A percentile compares a stretch with the other conserved stretches of the same genome.
Evolutionary conservation across 2,888 invertebrate genomes (phyloP).

Genomic region (Micoletzkya japonica): DNA sequence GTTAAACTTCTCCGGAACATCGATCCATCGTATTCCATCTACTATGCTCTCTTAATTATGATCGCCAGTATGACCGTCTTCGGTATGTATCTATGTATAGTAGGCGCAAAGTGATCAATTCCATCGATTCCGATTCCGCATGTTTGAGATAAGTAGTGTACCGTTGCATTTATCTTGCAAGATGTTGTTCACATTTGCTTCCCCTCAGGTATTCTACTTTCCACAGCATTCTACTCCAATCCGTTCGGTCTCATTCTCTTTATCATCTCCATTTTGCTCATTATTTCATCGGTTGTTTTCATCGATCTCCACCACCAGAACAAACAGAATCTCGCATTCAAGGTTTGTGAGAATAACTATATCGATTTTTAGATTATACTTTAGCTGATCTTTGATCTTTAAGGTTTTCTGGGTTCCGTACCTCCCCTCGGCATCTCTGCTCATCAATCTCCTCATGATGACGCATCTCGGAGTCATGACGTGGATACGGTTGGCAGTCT

Average conservation of each 20-base stretch:
- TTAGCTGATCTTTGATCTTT: too few relatives aligned
- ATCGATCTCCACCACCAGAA: slow-evolving; percentile 49
- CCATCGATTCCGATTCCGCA: too few relatives aligned
- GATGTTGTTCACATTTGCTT: background rate
- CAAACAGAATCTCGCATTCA: slow-evolving; percentile 41
- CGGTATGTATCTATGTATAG: slow-evolving; percentile 14
- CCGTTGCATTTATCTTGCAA: too few relatives aligned
- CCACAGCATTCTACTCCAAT: slow-evolving; percentile 15
- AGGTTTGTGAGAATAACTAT: slow-evolving; percentile 31
- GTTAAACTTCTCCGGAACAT: background rate
- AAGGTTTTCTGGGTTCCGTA: slow-evolving; percentile 85
- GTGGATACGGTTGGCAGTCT: slow-evolving; percentile 83
- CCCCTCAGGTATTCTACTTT: background rate
- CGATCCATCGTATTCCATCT: slow-evolving; percentile 18
- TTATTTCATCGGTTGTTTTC: slow-evolving; percentile 36
- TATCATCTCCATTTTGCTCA: background rate
- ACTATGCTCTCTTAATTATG: slow-evolving; percentile 28
- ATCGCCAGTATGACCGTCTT: slow-evolving; percentile 22
- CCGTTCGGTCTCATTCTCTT: slow-evolving; percentile 5
- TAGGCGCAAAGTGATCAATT: too few relatives aligned
- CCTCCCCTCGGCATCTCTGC: slow-evolving; percentile 85
- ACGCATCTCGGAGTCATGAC: slow-evolving; percentile 86
- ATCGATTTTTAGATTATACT: too few relatives aligned
- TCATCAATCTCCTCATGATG: slow-evolving; percentile 90
- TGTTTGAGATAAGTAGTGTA: too few relatives aligned